A percentile compares a stretch with the other conserved stretches of the same genome.
Conservation (phyloP, 2,797 vertebrate species). For the Valencia hispanica region DNA sequence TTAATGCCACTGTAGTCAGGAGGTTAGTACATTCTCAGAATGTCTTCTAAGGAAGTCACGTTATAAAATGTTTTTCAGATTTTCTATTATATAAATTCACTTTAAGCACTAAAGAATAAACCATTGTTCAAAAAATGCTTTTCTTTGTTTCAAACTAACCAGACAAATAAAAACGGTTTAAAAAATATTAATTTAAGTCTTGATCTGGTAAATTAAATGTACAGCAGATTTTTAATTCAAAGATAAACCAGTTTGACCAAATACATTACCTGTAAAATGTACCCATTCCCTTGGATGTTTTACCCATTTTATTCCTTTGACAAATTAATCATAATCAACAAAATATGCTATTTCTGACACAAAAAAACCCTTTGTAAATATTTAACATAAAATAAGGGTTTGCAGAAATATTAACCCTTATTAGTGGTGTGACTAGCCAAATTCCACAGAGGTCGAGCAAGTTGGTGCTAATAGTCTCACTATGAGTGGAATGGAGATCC, state of each 20-base stretch:
- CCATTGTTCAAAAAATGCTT: constrained; percentile 9
- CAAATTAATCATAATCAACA: neutral
- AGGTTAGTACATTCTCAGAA: neutral
- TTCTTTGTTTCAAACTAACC: neutral
- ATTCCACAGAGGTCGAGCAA: neutral
- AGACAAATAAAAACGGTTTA: neutral
- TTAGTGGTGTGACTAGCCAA: neutral
- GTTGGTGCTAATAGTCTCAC: neutral
- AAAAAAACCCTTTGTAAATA: neutral
- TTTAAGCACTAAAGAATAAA: neutral
- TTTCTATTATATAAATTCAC: neutral
- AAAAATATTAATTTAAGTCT: neutral
- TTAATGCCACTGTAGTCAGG: neutral
- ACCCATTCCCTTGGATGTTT: neutral
- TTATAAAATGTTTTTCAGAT: neutral
- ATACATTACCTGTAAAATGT: neutral
- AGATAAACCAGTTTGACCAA: constrained; percentile 12
- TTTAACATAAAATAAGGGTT: neutral
- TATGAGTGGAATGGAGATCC: neutral
- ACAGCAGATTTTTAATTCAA: constrained; percentile 2
- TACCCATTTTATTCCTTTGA: neutral
- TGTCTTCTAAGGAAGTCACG: neutral
- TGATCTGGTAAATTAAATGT: neutral
- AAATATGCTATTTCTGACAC: neutral
- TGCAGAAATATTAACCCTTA: neutral